Conservation (phyloP, 2,113 vertebrate genomes). For the Siniperca chuatsi region DNA sequence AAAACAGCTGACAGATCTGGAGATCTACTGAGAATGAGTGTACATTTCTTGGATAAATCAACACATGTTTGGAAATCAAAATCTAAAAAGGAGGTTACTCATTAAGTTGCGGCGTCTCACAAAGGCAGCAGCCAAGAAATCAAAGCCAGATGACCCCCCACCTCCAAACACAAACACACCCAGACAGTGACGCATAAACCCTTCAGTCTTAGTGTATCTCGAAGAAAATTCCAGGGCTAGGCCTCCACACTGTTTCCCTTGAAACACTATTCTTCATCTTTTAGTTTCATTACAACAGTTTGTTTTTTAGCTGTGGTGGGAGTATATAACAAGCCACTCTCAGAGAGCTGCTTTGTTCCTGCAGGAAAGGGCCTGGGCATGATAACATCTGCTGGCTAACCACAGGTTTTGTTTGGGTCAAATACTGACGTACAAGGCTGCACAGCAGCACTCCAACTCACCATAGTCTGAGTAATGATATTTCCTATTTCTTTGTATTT, state of each 20-base stretch:
- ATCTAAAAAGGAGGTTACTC: neutral
- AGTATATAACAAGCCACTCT: constrained; percentile 29
- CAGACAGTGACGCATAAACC: constrained; percentile 38
- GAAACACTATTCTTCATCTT: constrained; percentile 41
- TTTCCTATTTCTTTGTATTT: constrained; percentile 54
- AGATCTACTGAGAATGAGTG: constrained; percentile 6
- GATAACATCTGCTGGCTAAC: constrained; percentile 73
- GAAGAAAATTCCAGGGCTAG: constrained; percentile 36
- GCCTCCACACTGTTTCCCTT: constrained; percentile 37
- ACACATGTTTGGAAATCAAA: constrained; percentile 23
- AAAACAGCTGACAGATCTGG: constrained; percentile 29
- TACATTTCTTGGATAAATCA: constrained; percentile 15
- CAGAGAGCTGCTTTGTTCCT: constrained; percentile 69
- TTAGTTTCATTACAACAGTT: constrained; percentile 65
- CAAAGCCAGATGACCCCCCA: constrained; percentile 31
- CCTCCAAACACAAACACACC: neutral
- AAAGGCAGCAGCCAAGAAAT: constrained; percentile 45
- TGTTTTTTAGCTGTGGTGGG: constrained; percentile 64
- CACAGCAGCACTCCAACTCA: constrained; percentile 8
- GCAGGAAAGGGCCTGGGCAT: constrained; percentile 69
- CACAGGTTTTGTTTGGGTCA: constrained; percentile 65
- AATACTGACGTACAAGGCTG: constrained; percentile 55
- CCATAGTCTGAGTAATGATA: constrained; percentile 27
- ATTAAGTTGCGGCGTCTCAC: constrained; percentile 4
- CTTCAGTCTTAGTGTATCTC: constrained; percentile 19